Evolutionary conservation across 23 tunicate species (phyloP), one percentile per base, ranked within the genome.

Genomic region (Corella eumyota): DNA sequence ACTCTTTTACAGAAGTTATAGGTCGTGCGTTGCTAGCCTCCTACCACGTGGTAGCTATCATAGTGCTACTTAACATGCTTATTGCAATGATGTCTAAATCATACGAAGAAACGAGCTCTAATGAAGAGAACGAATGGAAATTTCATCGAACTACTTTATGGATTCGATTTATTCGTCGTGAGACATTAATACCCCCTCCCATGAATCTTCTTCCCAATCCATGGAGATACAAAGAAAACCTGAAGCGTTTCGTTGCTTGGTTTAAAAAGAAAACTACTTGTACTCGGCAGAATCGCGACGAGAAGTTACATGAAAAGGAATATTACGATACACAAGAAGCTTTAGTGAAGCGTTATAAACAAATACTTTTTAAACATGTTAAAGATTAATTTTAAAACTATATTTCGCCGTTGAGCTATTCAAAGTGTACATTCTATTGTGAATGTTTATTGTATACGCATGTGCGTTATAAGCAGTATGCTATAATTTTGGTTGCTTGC

Each of bases 21-120:
- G 82, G 66, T 2, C 25, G 33, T 0, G 32, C 64, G 2, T 34
- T 75, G 11, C 29, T 75, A 11, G 64, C 46, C 13, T 36, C 48
- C 34, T 88, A 88, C 38, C 88, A 79, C 64, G 77, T 88, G 28
- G 50, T 68, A 2, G 96, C 88, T 17, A 68, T 79, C 45, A 88
- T 88, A 32, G 83, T 88, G 7, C 47, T 88, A 63, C 50, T 88
- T 22, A 88, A 88, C 76, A 88, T 79, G 88, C 56, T 88, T 29
- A 88, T 88, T 45, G 96, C 96, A 1, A 88, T 88, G 96, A 88
- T 88, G 96, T 38, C 90, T 26, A 62, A 61, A 32, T 59, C 82
- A 24, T 88, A 65, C 50, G 96, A 88, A 3, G 71, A 53, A 7
- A 88, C 80, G n/a, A 72, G 77, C 9, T 50, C 29, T 27, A 73